Conservation (phyloP, 2,888 invertebrate species). For the Aradus depressus region DNA sequence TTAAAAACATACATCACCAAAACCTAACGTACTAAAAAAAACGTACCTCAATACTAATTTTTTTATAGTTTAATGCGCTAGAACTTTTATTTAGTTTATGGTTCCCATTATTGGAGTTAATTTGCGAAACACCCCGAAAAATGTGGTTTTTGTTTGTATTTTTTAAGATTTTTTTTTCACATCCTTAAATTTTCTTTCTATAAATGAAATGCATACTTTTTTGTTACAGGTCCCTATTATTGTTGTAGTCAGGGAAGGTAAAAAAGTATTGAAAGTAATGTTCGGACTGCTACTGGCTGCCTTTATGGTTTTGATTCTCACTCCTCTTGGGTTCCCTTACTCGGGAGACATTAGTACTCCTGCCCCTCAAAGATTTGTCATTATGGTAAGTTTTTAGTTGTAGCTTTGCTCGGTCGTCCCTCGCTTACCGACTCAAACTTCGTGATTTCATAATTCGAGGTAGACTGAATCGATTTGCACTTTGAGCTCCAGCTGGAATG, state of each 20-base stretch:
- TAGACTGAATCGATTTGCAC: neutral
- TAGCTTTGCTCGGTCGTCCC: neutral
- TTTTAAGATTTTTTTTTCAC: constrained; percentile 21
- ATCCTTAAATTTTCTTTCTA: constrained; percentile 25
- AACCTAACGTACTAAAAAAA: no score
- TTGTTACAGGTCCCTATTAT: constrained; percentile 39
- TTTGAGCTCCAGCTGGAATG: no score
- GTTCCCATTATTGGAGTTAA: neutral
- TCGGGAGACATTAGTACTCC: constrained; percentile 48
- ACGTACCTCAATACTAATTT: no score
- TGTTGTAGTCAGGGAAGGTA: constrained; percentile 40
- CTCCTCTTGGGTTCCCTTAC: constrained; percentile 65
- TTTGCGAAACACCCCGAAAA: neutral
- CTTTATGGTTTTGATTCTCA: constrained; percentile 46
- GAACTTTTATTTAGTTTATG: neutral
- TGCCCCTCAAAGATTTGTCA: constrained; percentile 63
- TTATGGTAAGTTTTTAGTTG: constrained; percentile 45
- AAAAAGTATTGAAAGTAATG: constrained; percentile 43
- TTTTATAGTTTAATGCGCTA: neutral
- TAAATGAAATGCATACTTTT: constrained; percentile 2
- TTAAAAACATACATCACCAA: no score
- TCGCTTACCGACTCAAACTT: neutral
- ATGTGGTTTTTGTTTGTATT: no score
- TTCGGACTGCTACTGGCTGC: constrained; percentile 44
- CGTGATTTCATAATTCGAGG: neutral